Percentiles rank a stretch among this genome's conserved stretches.
phyloP scores from a whole-genome alignment of 1,140 invertebrate genomes.

The Manduca sexta region DNA sequence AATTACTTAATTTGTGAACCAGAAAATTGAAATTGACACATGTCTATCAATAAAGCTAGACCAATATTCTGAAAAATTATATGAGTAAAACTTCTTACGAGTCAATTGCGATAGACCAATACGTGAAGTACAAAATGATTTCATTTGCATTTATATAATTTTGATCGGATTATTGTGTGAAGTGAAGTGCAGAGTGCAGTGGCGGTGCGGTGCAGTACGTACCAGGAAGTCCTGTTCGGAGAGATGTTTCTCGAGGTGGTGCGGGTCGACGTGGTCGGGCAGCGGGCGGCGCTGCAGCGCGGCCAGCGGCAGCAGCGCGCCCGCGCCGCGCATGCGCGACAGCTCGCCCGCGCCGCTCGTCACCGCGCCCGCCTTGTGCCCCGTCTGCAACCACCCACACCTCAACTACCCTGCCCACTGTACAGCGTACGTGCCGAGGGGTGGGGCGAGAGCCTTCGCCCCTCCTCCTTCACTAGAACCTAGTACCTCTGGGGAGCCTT shows the following conservation, averaged over 20 bases:
- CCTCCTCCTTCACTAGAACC: no score
- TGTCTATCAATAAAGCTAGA: no score
- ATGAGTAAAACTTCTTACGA: no score
- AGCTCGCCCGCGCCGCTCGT: constrained; percentile 80
- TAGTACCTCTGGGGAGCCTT: no score
- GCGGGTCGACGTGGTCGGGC: constrained; percentile 92
- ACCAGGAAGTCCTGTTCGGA: constrained; percentile 85
- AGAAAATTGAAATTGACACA: no score
- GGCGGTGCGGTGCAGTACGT: constrained; percentile 7
- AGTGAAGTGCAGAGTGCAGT: not conserved
- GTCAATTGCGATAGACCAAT: no score
- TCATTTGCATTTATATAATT: no score
- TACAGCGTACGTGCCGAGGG: no score
- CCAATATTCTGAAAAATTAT: not conserved
- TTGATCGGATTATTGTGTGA: not conserved
- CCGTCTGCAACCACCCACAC: constrained; percentile 76
- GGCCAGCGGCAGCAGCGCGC: constrained; percentile 78
- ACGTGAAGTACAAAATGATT: no score
- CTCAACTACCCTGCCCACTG: constrained; percentile 3
- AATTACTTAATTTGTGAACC: no score
- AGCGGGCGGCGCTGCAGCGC: constrained; percentile 88
- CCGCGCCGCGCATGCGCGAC: no score
- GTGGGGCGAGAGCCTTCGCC: no score
- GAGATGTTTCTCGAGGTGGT: constrained; percentile 89
- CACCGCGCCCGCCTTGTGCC: constrained; percentile 72